Conservation (phyloP, 2,797 vertebrate genomes). For the Harpagifer antarcticus region DNA sequence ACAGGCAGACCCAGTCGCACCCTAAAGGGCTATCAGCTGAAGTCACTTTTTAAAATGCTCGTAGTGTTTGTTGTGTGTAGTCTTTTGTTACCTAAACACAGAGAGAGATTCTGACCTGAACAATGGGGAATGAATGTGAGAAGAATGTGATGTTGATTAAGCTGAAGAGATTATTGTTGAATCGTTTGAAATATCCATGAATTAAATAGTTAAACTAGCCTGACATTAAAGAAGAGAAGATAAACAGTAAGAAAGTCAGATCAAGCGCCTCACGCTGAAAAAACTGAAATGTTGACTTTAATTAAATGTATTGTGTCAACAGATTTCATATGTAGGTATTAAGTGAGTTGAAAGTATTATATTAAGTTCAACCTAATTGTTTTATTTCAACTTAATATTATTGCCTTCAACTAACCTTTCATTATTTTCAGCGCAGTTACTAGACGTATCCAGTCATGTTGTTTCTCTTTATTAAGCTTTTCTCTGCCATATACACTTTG, state of each 20-base stretch:
- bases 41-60: slow-evolving; percentile 65
- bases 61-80: slow-evolving; percentile 34
- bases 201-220: background rate
- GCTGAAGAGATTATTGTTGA: slow-evolving; percentile 45
- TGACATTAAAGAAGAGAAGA: background rate
- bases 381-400: too few relatives aligned
- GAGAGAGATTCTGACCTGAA: slow-evolving; percentile 57
- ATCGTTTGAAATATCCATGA: slow-evolving; percentile 9
- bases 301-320: too few relatives aligned
- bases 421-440: too few relatives aligned
- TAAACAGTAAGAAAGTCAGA: slow-evolving; percentile 3
- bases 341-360: too few relatives aligned
- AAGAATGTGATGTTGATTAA: slow-evolving; percentile 54
- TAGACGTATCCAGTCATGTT: slow-evolving; percentile 1
- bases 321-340: too few relatives aligned
- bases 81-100: slow-evolving; percentile 10
- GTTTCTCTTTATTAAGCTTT: slow-evolving; percentile 41
- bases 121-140: slow-evolving; percentile 16
- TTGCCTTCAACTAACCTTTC: too few relatives aligned
- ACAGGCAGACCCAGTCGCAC: slow-evolving; percentile 76
- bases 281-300: too few relatives aligned
- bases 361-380: too few relatives aligned
- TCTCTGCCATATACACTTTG: slow-evolving; percentile 48
- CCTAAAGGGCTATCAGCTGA: slow-evolving; percentile 85
- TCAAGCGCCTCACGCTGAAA: slow-evolving; percentile 16